Base-by-base conservation (phyloP, 2,113 vertebrate genomes). In the Dipodomys stephensi region DNA sequence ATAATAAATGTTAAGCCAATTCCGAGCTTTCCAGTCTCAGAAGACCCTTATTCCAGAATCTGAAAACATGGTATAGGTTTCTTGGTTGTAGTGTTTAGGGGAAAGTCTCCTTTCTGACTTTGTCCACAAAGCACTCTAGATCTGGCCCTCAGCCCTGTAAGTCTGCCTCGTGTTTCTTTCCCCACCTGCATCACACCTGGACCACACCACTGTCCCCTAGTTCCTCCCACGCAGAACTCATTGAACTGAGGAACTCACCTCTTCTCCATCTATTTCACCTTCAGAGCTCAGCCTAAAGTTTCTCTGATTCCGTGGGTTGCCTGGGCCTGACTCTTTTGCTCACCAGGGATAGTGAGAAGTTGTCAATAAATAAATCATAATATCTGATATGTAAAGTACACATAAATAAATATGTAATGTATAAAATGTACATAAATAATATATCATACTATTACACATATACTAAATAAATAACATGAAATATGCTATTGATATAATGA, bases 191-290 rank as follows among this genome's bases (percentile, higher is more conserved):
- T 23, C 15, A 9, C 28, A 2, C 35, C n/a, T 0, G 27, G 62
- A 8, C 64, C 15, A 27, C 1, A 4, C 8, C 20, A 0, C 11
- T 10, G 12, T 12, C 44, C 27, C 16, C 7, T 7, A 2, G 30
- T 30, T 73, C 27, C 25, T 74, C 76, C 35, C 18, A 2, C 35
- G 67, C 35, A 0, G 7, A 68, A 27, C 44, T 9, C 35, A 30
- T 30, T 53, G 20, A 30, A 8, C 83, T 6, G 25, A 27, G 32
- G 72, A 32, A 9, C 22, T 2, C 3, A 0, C 16, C 11, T 18
- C 49, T 13, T 60, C 53, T 12, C 6, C 2, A 6, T 16, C 27
- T 39, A 46, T 35, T 23, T 73, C 64, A 11, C 60, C 44, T 64
- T 64, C 53, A 28, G 71, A 13, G 4, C 62, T 60, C 87, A 65